Conservation (phyloP, 2,113 vertebrate genomes). For the Epinephelus fuscoguttatus region DNA sequence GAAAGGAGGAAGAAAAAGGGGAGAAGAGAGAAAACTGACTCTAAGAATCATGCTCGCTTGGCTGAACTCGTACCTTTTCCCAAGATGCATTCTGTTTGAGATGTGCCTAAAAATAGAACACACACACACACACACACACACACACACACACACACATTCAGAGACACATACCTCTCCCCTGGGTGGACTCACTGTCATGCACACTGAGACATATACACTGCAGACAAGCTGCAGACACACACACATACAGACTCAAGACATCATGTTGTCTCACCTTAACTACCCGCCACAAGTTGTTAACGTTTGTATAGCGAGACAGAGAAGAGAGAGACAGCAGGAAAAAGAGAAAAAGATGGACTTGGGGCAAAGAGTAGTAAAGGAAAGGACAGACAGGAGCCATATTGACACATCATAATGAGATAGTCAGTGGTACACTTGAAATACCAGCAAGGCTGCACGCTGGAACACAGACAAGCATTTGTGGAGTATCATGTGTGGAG, state of each 20-base stretch:
- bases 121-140: constrained; percentile 25
- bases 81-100: constrained; percentile 75
- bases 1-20: background rate
- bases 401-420: background rate
- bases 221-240: constrained; percentile 60
- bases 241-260: constrained; percentile 50
- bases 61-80: constrained; percentile 77
- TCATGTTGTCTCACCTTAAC: constrained; percentile 61
- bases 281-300: constrained; percentile 53
- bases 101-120: constrained; percentile 75
- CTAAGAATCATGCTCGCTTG: constrained; percentile 62
- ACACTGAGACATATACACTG: constrained; percentile 61
- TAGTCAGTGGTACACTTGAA: background rate
- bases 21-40: constrained; percentile 47
- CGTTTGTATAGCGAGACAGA: constrained; percentile 20
- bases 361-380: background rate
- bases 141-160: constrained; percentile 28
- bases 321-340: background rate
- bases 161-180: constrained; percentile 54
- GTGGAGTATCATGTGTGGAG: background rate
- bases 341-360: background rate
- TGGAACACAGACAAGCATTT: background rate
- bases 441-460: background rate
- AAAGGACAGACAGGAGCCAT: background rate
- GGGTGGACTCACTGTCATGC: constrained; percentile 69